These are phyloP conservation scores for Exephanes ischioxanthus DNA, from an alignment of 2,888 invertebrate species.

Conservation along the genomic window DNA sequence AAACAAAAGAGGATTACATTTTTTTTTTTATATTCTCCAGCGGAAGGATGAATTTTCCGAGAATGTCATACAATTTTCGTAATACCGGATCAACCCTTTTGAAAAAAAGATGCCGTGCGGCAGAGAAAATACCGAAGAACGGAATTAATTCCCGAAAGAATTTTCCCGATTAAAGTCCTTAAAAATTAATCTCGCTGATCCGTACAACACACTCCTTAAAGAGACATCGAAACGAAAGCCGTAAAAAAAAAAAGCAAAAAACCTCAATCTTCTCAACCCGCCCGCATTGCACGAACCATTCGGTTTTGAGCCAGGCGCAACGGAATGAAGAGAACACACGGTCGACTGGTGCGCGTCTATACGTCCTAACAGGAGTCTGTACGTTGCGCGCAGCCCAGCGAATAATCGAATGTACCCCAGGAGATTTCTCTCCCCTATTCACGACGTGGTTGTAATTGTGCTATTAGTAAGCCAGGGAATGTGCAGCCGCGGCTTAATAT, in stretches of 20 bases:
- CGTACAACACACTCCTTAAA: not conserved
- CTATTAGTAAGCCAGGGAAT: constrained; percentile 71
- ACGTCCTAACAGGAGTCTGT: too few relatives aligned
- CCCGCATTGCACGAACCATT: too few relatives aligned
- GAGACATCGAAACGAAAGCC: not conserved
- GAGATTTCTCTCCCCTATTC: constrained; percentile 53
- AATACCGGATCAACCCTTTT: too few relatives aligned
- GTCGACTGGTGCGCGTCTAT: too few relatives aligned
- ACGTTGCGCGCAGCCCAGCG: not conserved
- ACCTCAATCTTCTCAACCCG: too few relatives aligned
- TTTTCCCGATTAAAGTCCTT: not conserved
- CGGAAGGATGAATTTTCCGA: too few relatives aligned
- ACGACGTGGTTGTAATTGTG: constrained; percentile 73
- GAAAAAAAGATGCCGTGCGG: not conserved
- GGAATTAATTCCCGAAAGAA: not conserved
- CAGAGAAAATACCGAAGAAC: not conserved
- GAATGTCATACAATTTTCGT: too few relatives aligned
- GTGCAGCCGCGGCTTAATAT: constrained; percentile 27
- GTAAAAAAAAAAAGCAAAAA: too few relatives aligned
- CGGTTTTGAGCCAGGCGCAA: too few relatives aligned
- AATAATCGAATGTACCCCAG: constrained; percentile 36
- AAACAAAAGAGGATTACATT: too few relatives aligned
- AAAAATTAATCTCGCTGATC: not conserved
- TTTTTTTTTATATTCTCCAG: too few relatives aligned
- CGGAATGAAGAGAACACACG: too few relatives aligned